Evolutionary conservation across 2,113 vertebrate genomes (phyloP).

Genomic region (Pygathrix nemaeus): DNA sequence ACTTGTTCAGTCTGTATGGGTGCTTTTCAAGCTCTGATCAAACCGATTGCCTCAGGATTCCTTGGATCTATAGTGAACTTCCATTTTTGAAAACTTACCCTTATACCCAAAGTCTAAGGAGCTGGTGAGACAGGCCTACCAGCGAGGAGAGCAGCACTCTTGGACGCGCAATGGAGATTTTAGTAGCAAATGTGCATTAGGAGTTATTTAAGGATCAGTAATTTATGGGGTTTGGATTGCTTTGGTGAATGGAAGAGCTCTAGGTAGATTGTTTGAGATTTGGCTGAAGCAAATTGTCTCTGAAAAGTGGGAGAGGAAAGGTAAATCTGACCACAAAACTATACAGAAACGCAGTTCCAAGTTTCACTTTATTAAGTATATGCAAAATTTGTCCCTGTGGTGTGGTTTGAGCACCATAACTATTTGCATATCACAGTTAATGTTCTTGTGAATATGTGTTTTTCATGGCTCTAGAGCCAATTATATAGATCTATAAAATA

Average conservation of each 20-base stretch:
- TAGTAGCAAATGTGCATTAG: not conserved
- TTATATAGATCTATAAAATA: constrained; percentile 29
- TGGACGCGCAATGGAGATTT: not conserved
- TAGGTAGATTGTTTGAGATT: not conserved
- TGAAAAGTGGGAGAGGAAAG: not conserved
- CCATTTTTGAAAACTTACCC: not conserved
- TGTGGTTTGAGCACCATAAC: not conserved
- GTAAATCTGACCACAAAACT: not conserved
- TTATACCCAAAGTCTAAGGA: not conserved
- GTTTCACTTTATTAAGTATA: not conserved
- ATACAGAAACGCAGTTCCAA: not conserved
- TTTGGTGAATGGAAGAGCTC: not conserved
- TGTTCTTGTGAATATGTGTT: not conserved
- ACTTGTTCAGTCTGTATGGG: not conserved
- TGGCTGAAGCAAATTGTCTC: not conserved
- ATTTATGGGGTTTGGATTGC: not conserved
- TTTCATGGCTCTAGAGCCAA: not conserved
- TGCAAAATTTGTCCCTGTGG: not conserved
- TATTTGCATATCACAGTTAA: not conserved
- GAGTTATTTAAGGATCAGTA: not conserved
- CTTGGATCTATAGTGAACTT: not conserved
- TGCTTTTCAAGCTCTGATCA: not conserved
- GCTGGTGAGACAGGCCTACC: not conserved
- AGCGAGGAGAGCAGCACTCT: not conserved
- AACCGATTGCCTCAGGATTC: not conserved